Percentiles rank a stretch among this genome's conserved stretches.
Evolutionary conservation across 1,140 invertebrate genomes (phyloP).

Genomic region (Pseudomyrmex gracilis): DNA sequence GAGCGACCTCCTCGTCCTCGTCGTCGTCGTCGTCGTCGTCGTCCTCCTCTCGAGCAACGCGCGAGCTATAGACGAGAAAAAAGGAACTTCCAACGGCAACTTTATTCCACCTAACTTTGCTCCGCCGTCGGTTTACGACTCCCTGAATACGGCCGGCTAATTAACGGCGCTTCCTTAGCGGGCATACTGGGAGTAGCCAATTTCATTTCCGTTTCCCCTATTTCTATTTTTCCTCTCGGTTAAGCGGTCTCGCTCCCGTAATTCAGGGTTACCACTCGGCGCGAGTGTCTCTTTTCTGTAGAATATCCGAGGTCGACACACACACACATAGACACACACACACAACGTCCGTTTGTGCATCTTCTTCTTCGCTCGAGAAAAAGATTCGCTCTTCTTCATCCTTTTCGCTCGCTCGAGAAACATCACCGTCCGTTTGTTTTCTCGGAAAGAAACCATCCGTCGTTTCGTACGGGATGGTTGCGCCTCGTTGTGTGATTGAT

Average conservation of each 20-base stretch:
- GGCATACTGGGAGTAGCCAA: constrained; percentile 45
- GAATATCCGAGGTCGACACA: background rate
- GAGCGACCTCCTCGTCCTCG: background rate
- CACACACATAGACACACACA: too few relatives aligned
- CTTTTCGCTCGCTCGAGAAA: too few relatives aligned
- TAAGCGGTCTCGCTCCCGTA: constrained; percentile 49
- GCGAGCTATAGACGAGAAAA: background rate
- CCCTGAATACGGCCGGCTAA: constrained; percentile 58
- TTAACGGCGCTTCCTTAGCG: constrained; percentile 58
- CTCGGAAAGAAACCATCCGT: too few relatives aligned
- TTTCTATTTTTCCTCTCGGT: constrained; percentile 24
- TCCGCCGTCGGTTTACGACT: constrained; percentile 41
- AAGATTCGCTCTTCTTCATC: too few relatives aligned
- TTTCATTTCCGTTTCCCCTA: constrained; percentile 54
- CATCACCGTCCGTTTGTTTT: too few relatives aligned
- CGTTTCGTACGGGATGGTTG: too few relatives aligned
- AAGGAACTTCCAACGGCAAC: constrained; percentile 4
- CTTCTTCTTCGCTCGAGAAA: too few relatives aligned
- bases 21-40: background rate
- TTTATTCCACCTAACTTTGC: constrained; percentile 50
- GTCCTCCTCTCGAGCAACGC: background rate
- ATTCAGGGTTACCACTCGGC: constrained; percentile 43
- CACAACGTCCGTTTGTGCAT: too few relatives aligned
- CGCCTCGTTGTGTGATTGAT: too few relatives aligned
- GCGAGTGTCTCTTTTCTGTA: background rate